Evolutionary conservation across 2,113 vertebrate genomes (phyloP).

Genomic region (Oncorhynchus mykiss): DNA sequence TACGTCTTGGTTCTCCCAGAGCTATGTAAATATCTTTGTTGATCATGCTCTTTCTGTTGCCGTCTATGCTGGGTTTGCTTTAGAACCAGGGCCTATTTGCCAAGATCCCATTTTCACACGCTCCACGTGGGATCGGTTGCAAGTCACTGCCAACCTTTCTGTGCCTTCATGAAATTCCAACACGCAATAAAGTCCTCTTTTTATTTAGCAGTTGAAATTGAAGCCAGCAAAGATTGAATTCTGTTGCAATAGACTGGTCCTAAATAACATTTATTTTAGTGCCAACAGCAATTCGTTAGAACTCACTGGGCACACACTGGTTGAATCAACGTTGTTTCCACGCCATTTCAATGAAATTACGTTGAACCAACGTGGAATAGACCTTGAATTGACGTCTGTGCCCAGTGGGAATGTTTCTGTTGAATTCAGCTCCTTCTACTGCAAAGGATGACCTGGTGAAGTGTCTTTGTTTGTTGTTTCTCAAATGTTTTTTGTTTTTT

Average conservation of each 20-base stretch:
- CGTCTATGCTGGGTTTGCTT: constrained; percentile 33
- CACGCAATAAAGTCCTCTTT: constrained; percentile 32
- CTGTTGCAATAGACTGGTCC: neutral
- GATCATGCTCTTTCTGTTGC: constrained; percentile 44
- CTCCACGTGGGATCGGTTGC: constrained; percentile 37
- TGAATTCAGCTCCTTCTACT: neutral
- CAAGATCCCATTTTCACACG: constrained; percentile 61
- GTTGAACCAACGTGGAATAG: no score
- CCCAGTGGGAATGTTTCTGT: neutral
- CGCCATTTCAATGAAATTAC: no score
- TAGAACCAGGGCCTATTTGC: constrained; percentile 33
- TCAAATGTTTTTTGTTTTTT: no score
- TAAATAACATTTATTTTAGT: neutral
- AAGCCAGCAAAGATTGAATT: neutral
- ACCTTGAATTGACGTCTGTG: no score
- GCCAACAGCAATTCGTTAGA: no score
- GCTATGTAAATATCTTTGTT: constrained; percentile 61
- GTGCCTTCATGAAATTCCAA: constrained; percentile 25
- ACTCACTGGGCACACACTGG: no score
- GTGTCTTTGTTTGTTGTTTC: no score
- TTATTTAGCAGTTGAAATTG: constrained; percentile 43
- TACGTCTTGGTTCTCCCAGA: constrained; percentile 30
- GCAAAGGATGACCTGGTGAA: neutral
- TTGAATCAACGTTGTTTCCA: no score
- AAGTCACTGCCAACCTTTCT: constrained; percentile 40